These are phyloP conservation scores for Hippocampus kuda DNA, from an alignment of 2,797 vertebrate species.

Conservation along the genomic window DNA sequence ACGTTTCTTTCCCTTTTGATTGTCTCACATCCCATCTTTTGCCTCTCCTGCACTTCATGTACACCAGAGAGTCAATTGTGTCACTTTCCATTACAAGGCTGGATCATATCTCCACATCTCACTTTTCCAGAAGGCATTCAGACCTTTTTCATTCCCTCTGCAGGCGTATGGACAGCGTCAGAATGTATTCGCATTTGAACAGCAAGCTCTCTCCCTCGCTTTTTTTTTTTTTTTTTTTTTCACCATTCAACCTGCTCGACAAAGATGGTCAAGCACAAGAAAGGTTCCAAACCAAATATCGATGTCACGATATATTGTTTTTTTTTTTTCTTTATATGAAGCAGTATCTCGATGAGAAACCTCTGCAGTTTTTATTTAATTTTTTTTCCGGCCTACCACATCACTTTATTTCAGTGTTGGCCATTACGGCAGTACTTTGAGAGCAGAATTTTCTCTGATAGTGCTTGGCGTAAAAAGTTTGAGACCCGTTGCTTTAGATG, in stretches of 20 bases:
- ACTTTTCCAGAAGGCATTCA: conserved; percentile 38
- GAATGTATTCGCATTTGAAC: conserved; percentile 20
- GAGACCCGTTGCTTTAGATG: background rate
- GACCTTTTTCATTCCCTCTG: conserved; percentile 19
- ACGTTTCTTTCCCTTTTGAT: background rate
- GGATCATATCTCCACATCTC: conserved; percentile 47
- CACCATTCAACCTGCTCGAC: conserved; percentile 24
- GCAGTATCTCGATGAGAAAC: too few relatives aligned
- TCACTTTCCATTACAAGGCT: conserved; percentile 53
- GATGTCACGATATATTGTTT: background rate
- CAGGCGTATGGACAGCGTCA: conserved; percentile 21
- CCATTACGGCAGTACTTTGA: background rate
- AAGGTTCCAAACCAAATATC: conserved; percentile 6
- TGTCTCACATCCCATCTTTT: background rate
- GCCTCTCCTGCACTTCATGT: background rate
- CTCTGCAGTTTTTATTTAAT: too few relatives aligned
- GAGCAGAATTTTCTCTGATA: background rate
- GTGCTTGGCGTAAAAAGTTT: background rate
- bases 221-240: conserved; percentile 35
- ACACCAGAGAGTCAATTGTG: conserved; percentile 5
- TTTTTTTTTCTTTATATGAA: background rate
- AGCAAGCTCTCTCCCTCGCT: conserved; percentile 24
- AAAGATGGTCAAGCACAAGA: conserved; percentile 29
- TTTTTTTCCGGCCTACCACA: too few relatives aligned
- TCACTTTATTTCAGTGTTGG: too few relatives aligned